Conservation (phyloP, 2,797 vertebrate genomes). For the Mallotus villosus region DNA sequence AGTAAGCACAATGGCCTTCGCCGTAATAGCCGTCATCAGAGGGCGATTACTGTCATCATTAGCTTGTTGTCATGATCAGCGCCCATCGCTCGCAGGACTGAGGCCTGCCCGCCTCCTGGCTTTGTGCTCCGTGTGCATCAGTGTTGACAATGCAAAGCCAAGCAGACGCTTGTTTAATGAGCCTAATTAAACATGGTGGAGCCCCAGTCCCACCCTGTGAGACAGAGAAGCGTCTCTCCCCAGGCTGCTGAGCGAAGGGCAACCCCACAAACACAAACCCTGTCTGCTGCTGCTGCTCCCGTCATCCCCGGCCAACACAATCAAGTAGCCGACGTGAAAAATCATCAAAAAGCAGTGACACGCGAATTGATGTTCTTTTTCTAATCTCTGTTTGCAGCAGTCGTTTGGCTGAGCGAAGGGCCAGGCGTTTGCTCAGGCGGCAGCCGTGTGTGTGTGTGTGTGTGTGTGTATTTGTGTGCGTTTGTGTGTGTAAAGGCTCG, state of each 20-base stretch:
- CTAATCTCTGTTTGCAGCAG: constrained; percentile 69
- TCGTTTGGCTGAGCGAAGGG: constrained; percentile 39
- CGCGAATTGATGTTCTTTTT: constrained; percentile 64
- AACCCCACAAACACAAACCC: background rate
- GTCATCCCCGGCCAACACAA: constrained; percentile 12
- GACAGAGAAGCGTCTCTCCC: constrained; percentile 1
- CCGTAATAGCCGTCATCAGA: constrained; percentile 62
- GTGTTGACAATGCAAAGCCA: constrained; percentile 39
- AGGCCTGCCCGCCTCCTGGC: constrained; percentile 34
- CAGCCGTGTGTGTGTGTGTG: background rate
- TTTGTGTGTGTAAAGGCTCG: constrained; percentile 10
- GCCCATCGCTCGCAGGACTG: constrained; percentile 18
- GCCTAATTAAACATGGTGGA: constrained; percentile 46
- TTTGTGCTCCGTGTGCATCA: constrained; percentile 46
- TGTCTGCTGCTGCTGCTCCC: constrained; percentile 31
- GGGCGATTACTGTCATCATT: constrained; percentile 56
- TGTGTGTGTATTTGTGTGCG: constrained; percentile 6
- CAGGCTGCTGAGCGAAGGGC: background rate
- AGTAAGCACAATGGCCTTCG: constrained; percentile 28
- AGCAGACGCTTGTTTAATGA: constrained; percentile 46
- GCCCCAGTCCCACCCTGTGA: constrained; percentile 26
- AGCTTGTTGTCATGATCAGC: constrained; percentile 44
- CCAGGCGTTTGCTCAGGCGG: constrained; percentile 32
- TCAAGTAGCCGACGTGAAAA: constrained; percentile 31
- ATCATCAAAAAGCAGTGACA: constrained; percentile 57